A percentile compares a stretch with the other conserved stretches of the same genome.
These are phyloP conservation scores for Gibbula magus DNA, from an alignment of 2,888 invertebrate species.

Conservation along the genomic window DNA sequence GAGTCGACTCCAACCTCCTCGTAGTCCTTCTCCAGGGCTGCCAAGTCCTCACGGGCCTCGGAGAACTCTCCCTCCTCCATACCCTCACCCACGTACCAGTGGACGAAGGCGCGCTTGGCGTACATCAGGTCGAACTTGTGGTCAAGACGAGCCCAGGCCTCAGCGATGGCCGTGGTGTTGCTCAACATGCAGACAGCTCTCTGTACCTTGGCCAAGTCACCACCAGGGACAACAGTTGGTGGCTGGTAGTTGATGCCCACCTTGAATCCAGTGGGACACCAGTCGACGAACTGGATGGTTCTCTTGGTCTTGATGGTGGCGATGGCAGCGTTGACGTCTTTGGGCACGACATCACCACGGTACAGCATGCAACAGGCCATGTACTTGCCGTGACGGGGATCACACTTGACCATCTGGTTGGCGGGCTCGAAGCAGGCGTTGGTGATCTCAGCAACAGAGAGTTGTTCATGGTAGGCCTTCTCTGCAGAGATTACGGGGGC, in stretches of 20 bases:
- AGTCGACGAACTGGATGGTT: constrained; percentile 80
- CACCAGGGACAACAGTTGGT: constrained; percentile 89
- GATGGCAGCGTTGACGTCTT: constrained; percentile 72
- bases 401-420: constrained; percentile 73
- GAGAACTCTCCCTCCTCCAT: constrained; percentile 65
- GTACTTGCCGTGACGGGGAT: constrained; percentile 78
- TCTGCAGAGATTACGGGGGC: constrained; percentile 94
- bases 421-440: constrained; percentile 68
- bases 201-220: constrained; percentile 82
- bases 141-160: constrained; percentile 88
- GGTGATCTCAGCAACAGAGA: constrained; percentile 67
- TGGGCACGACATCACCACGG: constrained; percentile 75
- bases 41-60: constrained; percentile 64
- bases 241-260: constrained; percentile 88
- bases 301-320: constrained; percentile 92
- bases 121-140: constrained; percentile 89
- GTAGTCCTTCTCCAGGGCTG: constrained; percentile 65
- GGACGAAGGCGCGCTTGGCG: constrained; percentile 89
- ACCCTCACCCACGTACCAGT: constrained; percentile 81
- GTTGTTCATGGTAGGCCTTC: constrained; percentile 94
- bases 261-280: constrained; percentile 82
- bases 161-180: constrained; percentile 94
- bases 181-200: constrained; percentile 84
- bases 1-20: constrained; percentile 62
- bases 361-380: constrained; percentile 98